These are phyloP conservation scores for Forbesichthys agassizii DNA, from an alignment of 2,113 vertebrate genomes.

Conservation along the genomic window DNA sequence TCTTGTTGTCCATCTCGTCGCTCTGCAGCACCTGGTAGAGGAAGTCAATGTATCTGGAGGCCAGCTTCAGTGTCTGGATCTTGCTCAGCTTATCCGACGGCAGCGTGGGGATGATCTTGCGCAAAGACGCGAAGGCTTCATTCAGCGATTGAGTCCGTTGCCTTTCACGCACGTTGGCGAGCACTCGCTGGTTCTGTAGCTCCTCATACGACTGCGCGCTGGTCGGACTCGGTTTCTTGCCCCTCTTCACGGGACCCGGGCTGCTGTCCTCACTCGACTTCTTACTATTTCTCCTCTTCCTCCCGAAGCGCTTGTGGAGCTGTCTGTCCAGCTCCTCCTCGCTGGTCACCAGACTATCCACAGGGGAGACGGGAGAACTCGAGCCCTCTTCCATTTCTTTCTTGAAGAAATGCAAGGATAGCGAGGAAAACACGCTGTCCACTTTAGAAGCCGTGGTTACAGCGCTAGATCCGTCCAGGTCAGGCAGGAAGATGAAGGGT, in stretches of 20 bases:
- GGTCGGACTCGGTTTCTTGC: conserved; percentile 76
- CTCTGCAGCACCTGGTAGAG: conserved; percentile 84
- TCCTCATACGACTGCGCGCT: conserved; percentile 80
- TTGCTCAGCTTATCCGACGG: conserved; percentile 85
- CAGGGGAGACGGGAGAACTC: conserved; percentile 78
- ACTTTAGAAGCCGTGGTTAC: conserved; percentile 74
- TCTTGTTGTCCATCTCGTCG: conserved; percentile 85
- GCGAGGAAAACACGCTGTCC: conserved; percentile 68
- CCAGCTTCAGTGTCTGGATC: conserved; percentile 83
- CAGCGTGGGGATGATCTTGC: conserved; percentile 84
- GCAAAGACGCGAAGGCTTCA: conserved; percentile 80
- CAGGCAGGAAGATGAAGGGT: conserved; percentile 36
- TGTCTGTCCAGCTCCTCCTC: conserved; percentile 82
- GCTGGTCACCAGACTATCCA: conserved; percentile 80
- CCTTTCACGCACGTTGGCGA: conserved; percentile 81
- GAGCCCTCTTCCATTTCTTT: conserved; percentile 82
- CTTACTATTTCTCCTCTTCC: conserved; percentile 77
- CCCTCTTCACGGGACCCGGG: conserved; percentile 70
- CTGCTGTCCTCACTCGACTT: conserved; percentile 77
- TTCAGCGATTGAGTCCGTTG: conserved; percentile 83
- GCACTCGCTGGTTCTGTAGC: conserved; percentile 82
- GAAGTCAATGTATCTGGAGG: conserved; percentile 82
- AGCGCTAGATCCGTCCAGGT: conserved; percentile 41
- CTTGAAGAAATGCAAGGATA: conserved; percentile 75
- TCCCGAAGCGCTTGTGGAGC: conserved; percentile 66